A percentile compares a stretch with the other conserved stretches of the same genome.
Evolutionary conservation across 2,888 invertebrate genomes (phyloP).

Genomic region (Rhingia campestris): DNA sequence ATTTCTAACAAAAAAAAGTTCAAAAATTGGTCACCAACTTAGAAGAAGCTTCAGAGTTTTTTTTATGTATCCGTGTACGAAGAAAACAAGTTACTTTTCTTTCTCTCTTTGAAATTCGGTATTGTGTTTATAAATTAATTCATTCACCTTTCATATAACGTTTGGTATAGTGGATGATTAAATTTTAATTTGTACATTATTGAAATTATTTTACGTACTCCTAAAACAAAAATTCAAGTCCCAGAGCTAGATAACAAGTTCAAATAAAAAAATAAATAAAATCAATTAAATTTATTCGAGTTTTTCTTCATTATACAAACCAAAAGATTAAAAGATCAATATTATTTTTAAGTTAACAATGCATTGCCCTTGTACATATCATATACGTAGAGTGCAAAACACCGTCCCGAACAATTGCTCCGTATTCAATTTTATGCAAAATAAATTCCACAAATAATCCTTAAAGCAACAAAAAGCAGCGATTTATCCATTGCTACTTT

Average conservation of each 20-base stretch:
- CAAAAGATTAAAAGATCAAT: slow-evolving; percentile 6
- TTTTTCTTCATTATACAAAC: neutral
- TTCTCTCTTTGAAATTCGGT: no score
- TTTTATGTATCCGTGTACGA: no score
- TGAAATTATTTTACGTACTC: no score
- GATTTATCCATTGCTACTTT: slow-evolving; percentile 28
- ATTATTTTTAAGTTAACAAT: slow-evolving; percentile 42
- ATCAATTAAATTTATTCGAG: slow-evolving; percentile 48
- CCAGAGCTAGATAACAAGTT: neutral
- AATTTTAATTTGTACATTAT: no score
- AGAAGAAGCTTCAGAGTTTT: no score
- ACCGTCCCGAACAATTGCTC: slow-evolving; percentile 13
- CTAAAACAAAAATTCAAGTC: neutral
- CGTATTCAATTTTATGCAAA: slow-evolving; percentile 61
- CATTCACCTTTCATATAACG: no score
- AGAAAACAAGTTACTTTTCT: no score
- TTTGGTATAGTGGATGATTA: no score
- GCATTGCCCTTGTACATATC: slow-evolving; percentile 2
- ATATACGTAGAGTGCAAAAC: neutral
- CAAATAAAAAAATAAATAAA: neutral
- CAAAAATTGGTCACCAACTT: no score
- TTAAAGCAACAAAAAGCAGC: slow-evolving; percentile 12
- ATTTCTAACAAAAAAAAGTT: no score
- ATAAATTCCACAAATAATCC: slow-evolving; percentile 54
- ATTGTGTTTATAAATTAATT: no score